These are phyloP conservation scores for Lysandra bellargus DNA, from an alignment of 2,888 invertebrate genomes.

Conservation along the genomic window DNA sequence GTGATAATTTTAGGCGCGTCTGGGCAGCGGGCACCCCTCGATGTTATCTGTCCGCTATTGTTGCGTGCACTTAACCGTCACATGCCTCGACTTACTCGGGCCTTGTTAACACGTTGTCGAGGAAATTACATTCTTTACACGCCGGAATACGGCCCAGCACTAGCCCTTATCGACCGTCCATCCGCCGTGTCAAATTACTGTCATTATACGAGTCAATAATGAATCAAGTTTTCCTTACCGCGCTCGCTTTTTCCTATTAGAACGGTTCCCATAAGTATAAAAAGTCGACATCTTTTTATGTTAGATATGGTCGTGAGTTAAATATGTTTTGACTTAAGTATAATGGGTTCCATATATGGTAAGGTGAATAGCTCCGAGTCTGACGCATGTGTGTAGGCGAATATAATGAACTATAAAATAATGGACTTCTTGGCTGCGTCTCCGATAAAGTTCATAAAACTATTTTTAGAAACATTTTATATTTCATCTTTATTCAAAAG, in stretches of 20 bases:
- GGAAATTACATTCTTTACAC: slow-evolving; percentile 77
- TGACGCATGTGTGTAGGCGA: slow-evolving; percentile 11
- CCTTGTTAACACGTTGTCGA: slow-evolving; percentile 79
- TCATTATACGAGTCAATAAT: slow-evolving; percentile 63
- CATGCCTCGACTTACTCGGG: slow-evolving; percentile 58
- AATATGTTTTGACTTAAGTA: slow-evolving; percentile 30
- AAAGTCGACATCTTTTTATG: slow-evolving; percentile 31
- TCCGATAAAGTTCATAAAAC: neutral
- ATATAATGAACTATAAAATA: slow-evolving; percentile 18
- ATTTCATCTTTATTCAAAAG: neutral
- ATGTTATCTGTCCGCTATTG: slow-evolving; percentile 73
- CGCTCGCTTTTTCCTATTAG: slow-evolving; percentile 39
- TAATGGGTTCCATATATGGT: slow-evolving; percentile 27
- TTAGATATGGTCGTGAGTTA: slow-evolving; percentile 30
- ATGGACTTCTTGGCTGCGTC: slow-evolving; percentile 1
- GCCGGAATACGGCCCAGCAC: slow-evolving; percentile 59
- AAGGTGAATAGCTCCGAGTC: slow-evolving; percentile 24
- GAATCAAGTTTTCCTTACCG: slow-evolving; percentile 45
- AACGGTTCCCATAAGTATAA: slow-evolving; percentile 31
- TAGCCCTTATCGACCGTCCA: slow-evolving; percentile 72
- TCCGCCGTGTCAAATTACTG: slow-evolving; percentile 68
- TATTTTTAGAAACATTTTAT: neutral
- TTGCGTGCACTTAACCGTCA: slow-evolving; percentile 77
- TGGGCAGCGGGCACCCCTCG: slow-evolving; percentile 56
- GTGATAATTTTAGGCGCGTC: slow-evolving; percentile 34